Evolutionary conservation across 2,888 invertebrate species (phyloP), one percentile per base, ranked within the genome.

Genomic region (Scelioninae gen. 2): DNA sequence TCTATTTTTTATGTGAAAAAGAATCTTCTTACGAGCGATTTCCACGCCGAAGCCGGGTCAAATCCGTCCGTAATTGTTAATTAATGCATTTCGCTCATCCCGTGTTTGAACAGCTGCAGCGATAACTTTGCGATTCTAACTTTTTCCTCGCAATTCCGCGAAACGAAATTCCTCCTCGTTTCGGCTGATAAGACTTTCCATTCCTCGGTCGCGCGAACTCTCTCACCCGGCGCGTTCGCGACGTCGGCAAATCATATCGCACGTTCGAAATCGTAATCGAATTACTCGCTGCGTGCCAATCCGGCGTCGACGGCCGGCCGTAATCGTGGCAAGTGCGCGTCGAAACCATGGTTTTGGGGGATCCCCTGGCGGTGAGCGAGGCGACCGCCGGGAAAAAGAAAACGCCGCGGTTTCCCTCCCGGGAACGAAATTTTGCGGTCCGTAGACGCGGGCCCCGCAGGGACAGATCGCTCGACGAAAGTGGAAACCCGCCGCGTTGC

Each of bases 341-440:
- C 37, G n/a, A 25, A 50, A 16, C 18, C 60, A 85, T 85, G 84
- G 85, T 83, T 22, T 80, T 80, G 81, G 83, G 85, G 77, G 81
- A 84, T 65, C 74, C 79, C 19, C 65, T 84, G 71, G 85, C 84
- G 60, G 83, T 85, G 75, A 83, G 78, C 61, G 84, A 83, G 55
- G 79, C 84, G 72, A 79, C 78, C 75, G 86, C 87, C 69, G 87
- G 87, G 73, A 86, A 87, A 78, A 80, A 89, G 77, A 89, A 89
- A 78, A 89, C 89, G 41, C 91, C 92, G 61, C 90, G 90, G 80
- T 92, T 92, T 83, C 92, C 91, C 0, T 91, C 91, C 0, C 88
- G 92, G 41, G 92, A 92, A 81, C 88, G 92, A 76, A 91, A 92
- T 83, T 89, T 89, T 80, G 92, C 92, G 35, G 89, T 92, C 41